Conservation (phyloP, 1,140 invertebrate species). For the Laupala kohalensis region DNA sequence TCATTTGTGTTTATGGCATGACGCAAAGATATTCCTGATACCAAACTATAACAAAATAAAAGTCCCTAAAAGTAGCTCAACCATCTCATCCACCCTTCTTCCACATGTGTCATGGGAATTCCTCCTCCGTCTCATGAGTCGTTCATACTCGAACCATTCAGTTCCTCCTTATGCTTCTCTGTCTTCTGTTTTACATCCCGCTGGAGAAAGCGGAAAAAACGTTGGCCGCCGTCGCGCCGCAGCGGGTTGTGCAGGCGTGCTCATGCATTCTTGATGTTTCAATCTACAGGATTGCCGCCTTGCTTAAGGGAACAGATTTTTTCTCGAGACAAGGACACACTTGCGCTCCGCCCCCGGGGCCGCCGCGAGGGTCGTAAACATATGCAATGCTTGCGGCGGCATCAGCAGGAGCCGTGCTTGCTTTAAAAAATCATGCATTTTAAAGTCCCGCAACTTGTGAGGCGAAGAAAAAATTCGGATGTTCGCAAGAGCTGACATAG, state of each 20-base stretch:
- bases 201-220: not conserved
- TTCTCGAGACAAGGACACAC: not conserved
- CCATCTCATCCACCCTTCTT: not conserved
- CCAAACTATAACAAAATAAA: too few relatives aligned
- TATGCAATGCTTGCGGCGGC: not conserved
- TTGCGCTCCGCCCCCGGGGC: not conserved
- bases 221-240: too few relatives aligned
- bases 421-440: not conserved
- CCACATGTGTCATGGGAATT: not conserved
- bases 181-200: not conserved
- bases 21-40: too few relatives aligned
- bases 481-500: not conserved
- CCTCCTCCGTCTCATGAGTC: not conserved
- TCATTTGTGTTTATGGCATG: too few relatives aligned
- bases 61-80: not conserved
- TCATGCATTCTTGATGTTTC: slow-evolving; percentile 10
- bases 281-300: slow-evolving; percentile 7
- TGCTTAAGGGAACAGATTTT: slow-evolving; percentile 8
- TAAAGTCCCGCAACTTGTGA: not conserved
- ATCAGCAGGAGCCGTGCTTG: not conserved
- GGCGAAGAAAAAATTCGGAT: not conserved
- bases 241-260: too few relatives aligned
- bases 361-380: not conserved
- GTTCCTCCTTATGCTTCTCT: not conserved
- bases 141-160: not conserved